Percentiles rank a stretch among this genome's conserved stretches.
These are phyloP conservation scores for Drosophila neocordata DNA, from an alignment of 1,140 invertebrate species.

Conservation along the genomic window DNA sequence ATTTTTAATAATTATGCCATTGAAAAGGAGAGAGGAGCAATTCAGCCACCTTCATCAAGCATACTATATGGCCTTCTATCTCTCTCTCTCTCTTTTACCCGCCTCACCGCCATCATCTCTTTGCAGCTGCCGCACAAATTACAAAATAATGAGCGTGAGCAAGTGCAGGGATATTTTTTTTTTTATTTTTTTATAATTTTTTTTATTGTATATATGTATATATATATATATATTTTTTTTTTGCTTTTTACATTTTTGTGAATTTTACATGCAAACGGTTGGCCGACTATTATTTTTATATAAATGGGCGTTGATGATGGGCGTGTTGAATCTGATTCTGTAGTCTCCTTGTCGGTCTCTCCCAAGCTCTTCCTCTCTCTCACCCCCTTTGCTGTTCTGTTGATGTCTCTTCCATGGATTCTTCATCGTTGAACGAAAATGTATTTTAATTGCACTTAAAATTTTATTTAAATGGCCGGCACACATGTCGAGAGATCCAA, in stretches of 20 bases:
- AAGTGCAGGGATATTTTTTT: constrained; percentile 69
- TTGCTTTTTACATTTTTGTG: constrained; percentile 52
- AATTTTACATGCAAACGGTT: constrained; percentile 64
- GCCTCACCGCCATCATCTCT: background rate
- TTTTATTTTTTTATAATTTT: constrained; percentile 22
- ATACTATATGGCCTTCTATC: constrained; percentile 15
- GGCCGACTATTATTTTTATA: constrained; percentile 78
- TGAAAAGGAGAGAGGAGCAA: constrained; percentile 31
- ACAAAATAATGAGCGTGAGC: constrained; percentile 74
- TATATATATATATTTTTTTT: constrained; percentile 25
- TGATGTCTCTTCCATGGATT: constrained; percentile 1
- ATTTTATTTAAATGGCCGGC: constrained; percentile 75
- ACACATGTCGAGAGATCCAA: constrained; percentile 40
- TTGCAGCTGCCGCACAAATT: constrained; percentile 72
- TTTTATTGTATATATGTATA: background rate
- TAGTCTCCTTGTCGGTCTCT: constrained; percentile 5
- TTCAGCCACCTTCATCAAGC: constrained; percentile 28
- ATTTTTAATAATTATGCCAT: constrained; percentile 79
- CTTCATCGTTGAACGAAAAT: constrained; percentile 46
- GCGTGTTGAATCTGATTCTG: constrained; percentile 40
- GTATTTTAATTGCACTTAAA: constrained; percentile 80
- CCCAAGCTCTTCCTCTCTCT: background rate
- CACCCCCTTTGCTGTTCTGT: background rate
- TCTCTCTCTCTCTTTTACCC: background rate
- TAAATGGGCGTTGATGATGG: constrained; percentile 62